Evolutionary conservation across 2,888 invertebrate genomes (phyloP).

Genomic region (Trissolcus brochymenae): DNA sequence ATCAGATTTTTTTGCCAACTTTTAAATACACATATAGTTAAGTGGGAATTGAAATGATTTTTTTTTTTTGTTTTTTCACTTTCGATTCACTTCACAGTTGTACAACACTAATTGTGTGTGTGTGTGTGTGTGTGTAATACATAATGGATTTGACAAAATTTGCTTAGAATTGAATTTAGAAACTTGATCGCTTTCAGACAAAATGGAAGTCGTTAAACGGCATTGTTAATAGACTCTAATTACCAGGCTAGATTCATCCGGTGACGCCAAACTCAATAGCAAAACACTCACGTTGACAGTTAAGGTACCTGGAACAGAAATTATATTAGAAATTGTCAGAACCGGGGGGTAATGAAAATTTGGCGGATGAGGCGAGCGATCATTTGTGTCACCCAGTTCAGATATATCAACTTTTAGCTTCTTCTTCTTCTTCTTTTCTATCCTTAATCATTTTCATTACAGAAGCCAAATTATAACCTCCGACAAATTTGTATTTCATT

Average conservation of each 20-base stretch:
- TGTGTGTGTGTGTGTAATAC: too few species aligned
- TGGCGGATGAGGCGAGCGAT: constrained; percentile 1
- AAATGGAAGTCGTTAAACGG: too few species aligned
- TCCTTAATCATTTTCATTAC: not conserved
- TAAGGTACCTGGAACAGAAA: constrained; percentile 86
- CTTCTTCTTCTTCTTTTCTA: not conserved
- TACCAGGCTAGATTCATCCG: constrained; percentile 97
- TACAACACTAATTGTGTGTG: too few species aligned
- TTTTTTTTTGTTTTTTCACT: too few species aligned
- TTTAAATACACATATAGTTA: too few species aligned
- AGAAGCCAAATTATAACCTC: not conserved
- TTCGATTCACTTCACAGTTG: too few species aligned
- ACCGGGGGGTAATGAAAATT: not conserved
- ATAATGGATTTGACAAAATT: too few species aligned
- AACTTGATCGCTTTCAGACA: too few species aligned
- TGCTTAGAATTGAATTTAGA: too few species aligned
- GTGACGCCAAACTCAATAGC: constrained; percentile 94
- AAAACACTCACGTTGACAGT: constrained; percentile 96
- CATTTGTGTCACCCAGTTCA: constrained; percentile 37
- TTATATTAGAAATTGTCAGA: constrained; percentile 53
- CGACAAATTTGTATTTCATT: not conserved
- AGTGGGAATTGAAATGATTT: too few species aligned
- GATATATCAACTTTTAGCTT: not conserved
- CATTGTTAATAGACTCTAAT: constrained; percentile 75
- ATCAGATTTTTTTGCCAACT: too few species aligned